Percentiles rank a stretch among this genome's conserved stretches.
Evolutionary conservation across 2,113 vertebrate genomes (phyloP).

Genomic region (Rhinolophus sinicus): DNA sequence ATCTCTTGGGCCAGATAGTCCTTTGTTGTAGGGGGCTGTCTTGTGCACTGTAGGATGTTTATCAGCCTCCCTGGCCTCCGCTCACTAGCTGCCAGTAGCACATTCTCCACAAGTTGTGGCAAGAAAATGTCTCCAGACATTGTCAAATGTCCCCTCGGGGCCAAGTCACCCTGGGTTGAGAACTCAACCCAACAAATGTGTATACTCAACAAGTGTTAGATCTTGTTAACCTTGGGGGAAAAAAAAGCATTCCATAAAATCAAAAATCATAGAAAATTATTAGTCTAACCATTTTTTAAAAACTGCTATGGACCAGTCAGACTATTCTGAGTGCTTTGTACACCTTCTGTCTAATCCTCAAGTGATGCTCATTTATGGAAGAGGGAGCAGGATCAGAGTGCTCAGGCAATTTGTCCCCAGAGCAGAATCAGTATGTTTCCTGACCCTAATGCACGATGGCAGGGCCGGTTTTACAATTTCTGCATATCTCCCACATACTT

Average conservation of each 20-base stretch:
- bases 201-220: neutral
- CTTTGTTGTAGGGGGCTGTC: neutral
- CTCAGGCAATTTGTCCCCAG: accelerated
- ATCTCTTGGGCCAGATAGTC: neutral
- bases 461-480: accelerated
- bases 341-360: neutral
- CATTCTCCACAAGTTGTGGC: neutral
- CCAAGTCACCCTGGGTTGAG: neutral
- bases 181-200: neutral
- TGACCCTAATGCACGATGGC: accelerated
- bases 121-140: neutral
- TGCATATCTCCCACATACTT: neutral
- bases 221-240: neutral
- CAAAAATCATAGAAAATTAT: neutral
- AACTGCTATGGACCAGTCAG: neutral
- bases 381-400: neutral
- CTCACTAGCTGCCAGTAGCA: neutral
- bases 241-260: neutral
- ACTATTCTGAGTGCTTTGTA: neutral
- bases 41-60: neutral
- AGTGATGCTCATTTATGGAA: neutral
- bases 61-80: neutral
- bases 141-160: neutral
- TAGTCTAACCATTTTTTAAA: neutral
- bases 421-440: neutral